These are phyloP conservation scores for Siniperca obscura DNA, from an alignment of 2,797 vertebrate genomes.

Conservation along the genomic window DNA sequence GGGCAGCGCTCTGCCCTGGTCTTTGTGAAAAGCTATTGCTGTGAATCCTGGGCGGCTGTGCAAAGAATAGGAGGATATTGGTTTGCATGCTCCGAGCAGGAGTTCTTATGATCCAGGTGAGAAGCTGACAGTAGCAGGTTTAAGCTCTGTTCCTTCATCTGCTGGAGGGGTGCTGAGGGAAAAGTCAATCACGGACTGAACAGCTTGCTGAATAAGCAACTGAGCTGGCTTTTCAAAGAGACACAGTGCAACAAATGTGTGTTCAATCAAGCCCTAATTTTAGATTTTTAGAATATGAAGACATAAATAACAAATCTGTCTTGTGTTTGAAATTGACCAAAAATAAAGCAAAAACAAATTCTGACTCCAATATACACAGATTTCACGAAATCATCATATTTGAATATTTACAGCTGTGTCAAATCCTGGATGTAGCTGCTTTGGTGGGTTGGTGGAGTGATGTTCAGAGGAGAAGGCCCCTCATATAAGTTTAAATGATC, in stretches of 20 bases:
- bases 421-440: conserved; percentile 59
- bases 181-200: conserved; percentile 76
- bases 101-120: conserved; percentile 86
- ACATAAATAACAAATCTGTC: conserved; percentile 43
- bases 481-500: conserved; percentile 63
- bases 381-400: conserved; percentile 66
- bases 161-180: conserved; percentile 68
- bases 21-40: conserved; percentile 77
- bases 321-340: conserved; percentile 38
- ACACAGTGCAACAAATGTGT: conserved; percentile 53
- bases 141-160: conserved; percentile 84
- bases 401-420: conserved; percentile 62
- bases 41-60: conserved; percentile 75
- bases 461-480: conserved; percentile 54
- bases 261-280: conserved; percentile 52
- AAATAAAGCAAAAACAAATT: conserved; percentile 57
- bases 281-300: conserved; percentile 40
- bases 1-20: conserved; percentile 70
- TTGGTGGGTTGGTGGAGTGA: conserved; percentile 35
- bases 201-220: conserved; percentile 70
- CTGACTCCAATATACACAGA: conserved; percentile 9
- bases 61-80: conserved; percentile 82
- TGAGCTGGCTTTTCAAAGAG: conserved; percentile 62
- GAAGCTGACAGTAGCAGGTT: conserved; percentile 87
- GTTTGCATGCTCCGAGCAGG: conserved; percentile 82